A percentile compares a stretch with the other conserved stretches of the same genome.
Conservation (phyloP, 2,797 vertebrate genomes). For the Pseudochromis fuscus region DNA sequence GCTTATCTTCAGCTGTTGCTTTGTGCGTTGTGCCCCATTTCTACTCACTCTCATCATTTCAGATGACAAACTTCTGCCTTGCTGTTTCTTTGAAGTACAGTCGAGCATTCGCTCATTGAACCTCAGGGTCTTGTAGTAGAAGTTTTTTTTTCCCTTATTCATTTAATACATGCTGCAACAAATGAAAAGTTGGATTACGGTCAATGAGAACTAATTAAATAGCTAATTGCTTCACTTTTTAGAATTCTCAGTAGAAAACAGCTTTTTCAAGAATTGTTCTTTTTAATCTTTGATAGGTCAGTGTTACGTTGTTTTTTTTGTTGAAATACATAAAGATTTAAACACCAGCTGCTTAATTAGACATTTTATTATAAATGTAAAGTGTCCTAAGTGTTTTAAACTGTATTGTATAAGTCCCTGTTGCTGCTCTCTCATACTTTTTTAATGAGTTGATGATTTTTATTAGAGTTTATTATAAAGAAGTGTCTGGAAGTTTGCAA, state of each 20-base stretch:
- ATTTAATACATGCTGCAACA: slow-evolving; percentile 5
- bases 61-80: slow-evolving; percentile 38
- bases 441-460: too few relatives aligned
- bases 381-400: slow-evolving; percentile 2
- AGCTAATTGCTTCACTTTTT: slow-evolving; percentile 4
- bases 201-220: slow-evolving; percentile 1
- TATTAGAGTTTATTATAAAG: background rate
- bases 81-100: slow-evolving; percentile 37
- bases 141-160: slow-evolving; percentile 2
- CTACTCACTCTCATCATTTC: slow-evolving; percentile 41
- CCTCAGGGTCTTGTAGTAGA: slow-evolving; percentile 11
- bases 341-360: background rate
- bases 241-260: background rate
- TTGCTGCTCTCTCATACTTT: too few relatives aligned
- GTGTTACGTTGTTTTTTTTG: background rate
- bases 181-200: background rate
- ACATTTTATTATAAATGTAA: slow-evolving; percentile 6
- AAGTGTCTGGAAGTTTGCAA: background rate
- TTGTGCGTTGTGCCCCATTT: slow-evolving; percentile 11
- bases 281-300: slow-evolving; percentile 4
- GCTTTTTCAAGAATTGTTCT: background rate
- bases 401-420: background rate
- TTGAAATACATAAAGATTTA: background rate
- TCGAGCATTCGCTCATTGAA: slow-evolving; percentile 6
- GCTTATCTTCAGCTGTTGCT: slow-evolving; percentile 45